Evolutionary conservation across 2,113 vertebrate species (phyloP).

Genomic region (Corythaeola cristata): DNA sequence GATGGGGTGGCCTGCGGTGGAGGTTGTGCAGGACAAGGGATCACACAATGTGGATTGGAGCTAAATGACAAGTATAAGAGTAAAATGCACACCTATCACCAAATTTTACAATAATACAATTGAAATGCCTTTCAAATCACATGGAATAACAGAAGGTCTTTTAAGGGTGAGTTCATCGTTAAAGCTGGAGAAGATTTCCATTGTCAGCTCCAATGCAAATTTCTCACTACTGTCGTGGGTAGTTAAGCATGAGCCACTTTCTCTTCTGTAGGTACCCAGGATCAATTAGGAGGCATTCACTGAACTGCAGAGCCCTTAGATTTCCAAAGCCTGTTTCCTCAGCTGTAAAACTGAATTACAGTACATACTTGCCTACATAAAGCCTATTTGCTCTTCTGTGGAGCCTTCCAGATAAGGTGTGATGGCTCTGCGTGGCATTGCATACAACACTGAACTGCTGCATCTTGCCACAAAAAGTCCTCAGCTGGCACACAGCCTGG

Average conservation of each 20-base stretch:
- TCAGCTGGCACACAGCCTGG: not conserved
- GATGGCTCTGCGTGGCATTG: not conserved
- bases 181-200: not conserved
- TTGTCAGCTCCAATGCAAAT: not conserved
- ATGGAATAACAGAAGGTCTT: not conserved
- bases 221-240: not conserved
- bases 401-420: not conserved
- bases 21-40: accelerated
- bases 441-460: not conserved
- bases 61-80: not conserved
- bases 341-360: not conserved
- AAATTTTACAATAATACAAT: not conserved
- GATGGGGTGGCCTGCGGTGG: no score
- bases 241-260: not conserved
- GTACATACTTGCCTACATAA: not conserved
- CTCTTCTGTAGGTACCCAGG: not conserved
- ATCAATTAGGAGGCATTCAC: not conserved
- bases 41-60: not conserved
- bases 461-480: not conserved
- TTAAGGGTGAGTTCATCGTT: not conserved
- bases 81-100: not conserved
- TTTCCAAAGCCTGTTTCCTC: not conserved
- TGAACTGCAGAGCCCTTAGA: not conserved
- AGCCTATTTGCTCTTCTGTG: not conserved
- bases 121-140: not conserved